Percentiles rank a stretch among this genome's conserved stretches.
These are phyloP conservation scores for Cololabis saira DNA, from an alignment of 2,113 vertebrate species.

Conservation along the genomic window DNA sequence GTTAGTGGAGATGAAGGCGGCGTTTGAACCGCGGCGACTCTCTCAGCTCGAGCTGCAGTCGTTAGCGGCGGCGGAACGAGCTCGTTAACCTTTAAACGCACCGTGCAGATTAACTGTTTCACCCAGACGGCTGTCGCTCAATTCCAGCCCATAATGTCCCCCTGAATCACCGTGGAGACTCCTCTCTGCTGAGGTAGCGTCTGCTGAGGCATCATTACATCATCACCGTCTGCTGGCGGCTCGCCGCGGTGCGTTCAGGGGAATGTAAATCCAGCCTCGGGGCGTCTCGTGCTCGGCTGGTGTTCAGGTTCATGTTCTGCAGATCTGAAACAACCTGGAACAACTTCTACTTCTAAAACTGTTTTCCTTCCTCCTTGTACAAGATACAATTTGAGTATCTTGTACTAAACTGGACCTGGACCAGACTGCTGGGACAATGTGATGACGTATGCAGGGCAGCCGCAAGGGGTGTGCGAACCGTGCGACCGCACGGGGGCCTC, in stretches of 20 bases:
- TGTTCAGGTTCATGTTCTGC: no score
- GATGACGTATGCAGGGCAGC: no score
- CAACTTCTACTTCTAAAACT: no score
- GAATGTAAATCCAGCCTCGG: constrained; percentile 66
- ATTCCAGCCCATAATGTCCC: constrained; percentile 20
- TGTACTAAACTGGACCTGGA: no score
- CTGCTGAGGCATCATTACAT: constrained; percentile 70
- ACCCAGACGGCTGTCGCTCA: constrained; percentile 22
- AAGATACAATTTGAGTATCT: no score
- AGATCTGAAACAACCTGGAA: no score
- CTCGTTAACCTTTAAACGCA: constrained; percentile 72
- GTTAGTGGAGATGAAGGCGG: neutral
- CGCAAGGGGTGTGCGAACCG: no score
- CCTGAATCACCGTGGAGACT: constrained; percentile 55
- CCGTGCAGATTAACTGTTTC: constrained; percentile 64
- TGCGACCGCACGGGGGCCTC: no score
- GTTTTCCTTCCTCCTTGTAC: no score
- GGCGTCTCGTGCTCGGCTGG: no score
- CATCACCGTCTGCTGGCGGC: constrained; percentile 61
- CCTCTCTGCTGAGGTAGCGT: constrained; percentile 75
- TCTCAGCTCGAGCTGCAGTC: constrained; percentile 25
- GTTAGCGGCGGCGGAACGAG: constrained; percentile 44
- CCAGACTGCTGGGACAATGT: no score
- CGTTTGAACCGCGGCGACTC: constrained; percentile 24
- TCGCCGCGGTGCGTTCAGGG: constrained; percentile 20